Base-by-base conservation (phyloP, 2,113 vertebrate species). In the Lasiurus borealis region DNA sequence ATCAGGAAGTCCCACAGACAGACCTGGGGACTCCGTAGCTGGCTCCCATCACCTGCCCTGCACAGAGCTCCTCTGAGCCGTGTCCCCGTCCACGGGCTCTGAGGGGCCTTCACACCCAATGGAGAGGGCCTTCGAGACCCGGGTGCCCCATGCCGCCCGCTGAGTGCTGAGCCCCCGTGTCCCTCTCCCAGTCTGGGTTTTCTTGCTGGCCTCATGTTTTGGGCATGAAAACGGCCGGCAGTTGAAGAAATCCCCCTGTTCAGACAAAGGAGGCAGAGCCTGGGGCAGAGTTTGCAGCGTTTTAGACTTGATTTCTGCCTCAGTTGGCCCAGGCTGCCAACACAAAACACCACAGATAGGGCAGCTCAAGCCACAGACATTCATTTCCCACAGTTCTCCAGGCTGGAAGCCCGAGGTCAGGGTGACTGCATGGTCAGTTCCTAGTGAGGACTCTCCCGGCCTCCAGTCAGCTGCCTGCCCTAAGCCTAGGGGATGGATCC, bases 141-240 rank as follows among this genome's bases (percentile, higher is more conserved):
- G 12, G 50, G 34, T 0, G 25, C 29, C 1, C 57, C 73, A 31
- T 19, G 29, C 46, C 16, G 46, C 31, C 73, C 0, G 9, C n/a
- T 36, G 46, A 0, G 2, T 10, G 31, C 6, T 6, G 21, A 73
- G 71, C 34, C 29, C 19, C 3, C 7, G 1, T 1, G 0, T 2
- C 54, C 44, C 1, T 8, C 50, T 31, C 7, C 15, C 71, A 44
- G 46, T 3, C 5, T 8, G 8, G 6, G 27, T 15, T 13, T 34
- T 48, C 48, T n/a, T 18, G 8, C 31, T 18, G 68, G 36, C n/a
- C 36, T 59, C 25, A 31, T 2, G 5, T 16, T 27, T 40, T 1
- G 2, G 25, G 52, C 34, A 6, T 3, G 12, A 0, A 23, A 34
- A 40, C 21, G 36, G 15, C 34, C 57, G 7, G 75, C 0, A 0